phyloP scores from a whole-genome alignment of 2,113 vertebrate genomes.

The Phyllostomus hastatus region DNA sequence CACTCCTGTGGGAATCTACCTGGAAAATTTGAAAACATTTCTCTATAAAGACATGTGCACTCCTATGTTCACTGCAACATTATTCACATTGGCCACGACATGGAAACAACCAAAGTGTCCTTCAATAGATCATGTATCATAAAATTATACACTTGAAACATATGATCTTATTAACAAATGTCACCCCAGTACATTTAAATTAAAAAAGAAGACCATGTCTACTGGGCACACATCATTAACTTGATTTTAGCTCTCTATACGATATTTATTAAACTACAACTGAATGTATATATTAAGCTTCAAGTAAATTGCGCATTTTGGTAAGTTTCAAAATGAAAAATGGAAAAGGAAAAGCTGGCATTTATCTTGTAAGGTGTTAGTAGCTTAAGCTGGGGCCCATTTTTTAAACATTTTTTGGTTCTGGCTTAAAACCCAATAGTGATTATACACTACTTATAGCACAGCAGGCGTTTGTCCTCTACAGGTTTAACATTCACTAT shows the following conservation, averaged over 20 bases:
- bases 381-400: not conserved
- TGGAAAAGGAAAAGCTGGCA: not conserved
- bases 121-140: not conserved
- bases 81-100: not conserved
- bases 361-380: slow-evolving; percentile 8
- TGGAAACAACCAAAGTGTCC: not conserved
- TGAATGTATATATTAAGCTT: slow-evolving; percentile 35
- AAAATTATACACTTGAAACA: not conserved
- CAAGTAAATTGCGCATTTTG: slow-evolving; percentile 24
- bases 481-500: not conserved
- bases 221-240: slow-evolving; percentile 39
- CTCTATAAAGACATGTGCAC: not conserved
- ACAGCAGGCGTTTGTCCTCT: not conserved
- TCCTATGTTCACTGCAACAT: not conserved
- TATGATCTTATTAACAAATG: not conserved
- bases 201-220: slow-evolving; percentile 20
- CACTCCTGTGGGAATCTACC: not conserved
- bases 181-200: not conserved
- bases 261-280: slow-evolving; percentile 27
- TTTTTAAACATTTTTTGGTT: slow-evolving; percentile 28
- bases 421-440: not conserved
- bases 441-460: not conserved
- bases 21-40: not conserved
- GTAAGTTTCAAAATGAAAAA: slow-evolving; percentile 43
- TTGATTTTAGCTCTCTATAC: slow-evolving; percentile 21